Conservation (phyloP, 1,140 invertebrate species). For the Tetranychus cinnabarinus region DNA sequence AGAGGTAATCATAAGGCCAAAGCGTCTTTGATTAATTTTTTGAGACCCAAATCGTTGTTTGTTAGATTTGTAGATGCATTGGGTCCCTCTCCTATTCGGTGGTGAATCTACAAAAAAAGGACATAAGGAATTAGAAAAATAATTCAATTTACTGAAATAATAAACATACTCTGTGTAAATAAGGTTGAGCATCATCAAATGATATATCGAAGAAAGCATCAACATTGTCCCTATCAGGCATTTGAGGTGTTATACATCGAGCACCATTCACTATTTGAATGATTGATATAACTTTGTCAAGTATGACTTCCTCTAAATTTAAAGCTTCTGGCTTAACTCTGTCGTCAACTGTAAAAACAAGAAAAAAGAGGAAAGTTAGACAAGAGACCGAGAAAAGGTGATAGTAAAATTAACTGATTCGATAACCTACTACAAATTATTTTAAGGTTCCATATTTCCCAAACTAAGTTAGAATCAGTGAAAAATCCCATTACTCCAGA, state of each 20-base stretch:
- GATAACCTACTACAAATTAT: constrained; percentile 35
- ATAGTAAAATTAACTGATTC: background rate
- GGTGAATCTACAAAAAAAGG: background rate
- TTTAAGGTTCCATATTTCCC: constrained; percentile 90
- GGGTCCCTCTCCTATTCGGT: constrained; percentile 1
- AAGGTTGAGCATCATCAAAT: constrained; percentile 77
- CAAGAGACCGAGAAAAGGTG: background rate
- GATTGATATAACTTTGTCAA: constrained; percentile 77
- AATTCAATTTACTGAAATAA: background rate
- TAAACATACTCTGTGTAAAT: constrained; percentile 49
- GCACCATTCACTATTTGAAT: constrained; percentile 82
- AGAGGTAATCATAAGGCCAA: background rate
- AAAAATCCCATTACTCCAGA: constrained; percentile 52
- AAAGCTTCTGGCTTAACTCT: background rate
- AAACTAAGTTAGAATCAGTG: constrained; percentile 44
- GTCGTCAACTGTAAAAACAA: background rate
- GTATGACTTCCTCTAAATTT: constrained; percentile 54
- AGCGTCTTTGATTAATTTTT: constrained; percentile 4
- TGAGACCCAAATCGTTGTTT: background rate
- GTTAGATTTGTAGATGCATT: background rate
- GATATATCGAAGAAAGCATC: constrained; percentile 82
- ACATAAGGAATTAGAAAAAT: background rate
- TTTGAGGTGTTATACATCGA: constrained; percentile 71
- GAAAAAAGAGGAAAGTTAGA: background rate
- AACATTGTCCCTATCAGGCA: constrained; percentile 69